Conservation (phyloP, 2,113 vertebrate species). For the Catharus fuscescens region DNA sequence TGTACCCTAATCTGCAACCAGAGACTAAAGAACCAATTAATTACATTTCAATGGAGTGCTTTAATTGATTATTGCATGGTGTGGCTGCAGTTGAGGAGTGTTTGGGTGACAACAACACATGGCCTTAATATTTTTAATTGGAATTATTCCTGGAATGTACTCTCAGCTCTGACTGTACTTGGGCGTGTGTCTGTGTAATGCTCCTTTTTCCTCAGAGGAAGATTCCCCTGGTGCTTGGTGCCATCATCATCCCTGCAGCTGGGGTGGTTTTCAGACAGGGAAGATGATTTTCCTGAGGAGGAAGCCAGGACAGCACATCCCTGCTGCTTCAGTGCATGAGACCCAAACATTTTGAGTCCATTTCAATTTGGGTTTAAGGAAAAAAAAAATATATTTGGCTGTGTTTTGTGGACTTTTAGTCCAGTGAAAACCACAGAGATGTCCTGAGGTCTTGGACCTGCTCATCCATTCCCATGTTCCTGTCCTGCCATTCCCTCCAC, state of each 20-base stretch:
- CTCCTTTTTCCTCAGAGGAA: background rate
- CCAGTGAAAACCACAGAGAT: background rate
- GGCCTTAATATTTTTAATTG: constrained; percentile 22
- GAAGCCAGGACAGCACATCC: background rate
- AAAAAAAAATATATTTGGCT: background rate
- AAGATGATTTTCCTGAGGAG: constrained; percentile 35
- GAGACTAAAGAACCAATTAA: constrained; percentile 13
- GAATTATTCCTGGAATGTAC: background rate
- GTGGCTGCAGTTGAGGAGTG: background rate
- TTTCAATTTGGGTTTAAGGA: background rate
- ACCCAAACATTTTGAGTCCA: background rate
- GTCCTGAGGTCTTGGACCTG: background rate
- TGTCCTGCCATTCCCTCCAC: background rate
- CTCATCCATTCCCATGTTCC: background rate
- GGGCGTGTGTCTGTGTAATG: background rate
- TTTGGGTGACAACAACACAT: background rate
- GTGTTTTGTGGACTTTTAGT: background rate
- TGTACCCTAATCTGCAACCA: background rate
- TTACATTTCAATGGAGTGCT: background rate
- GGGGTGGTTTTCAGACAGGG: background rate
- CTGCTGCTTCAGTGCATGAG: background rate
- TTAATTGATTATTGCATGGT: constrained; percentile 25
- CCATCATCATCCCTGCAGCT: background rate
- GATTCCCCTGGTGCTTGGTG: background rate
- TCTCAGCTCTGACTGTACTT: background rate